Percentiles rank a stretch among this genome's conserved stretches.
Conservation (phyloP, 2,797 vertebrate species). For the Aldrovandia affinis region DNA sequence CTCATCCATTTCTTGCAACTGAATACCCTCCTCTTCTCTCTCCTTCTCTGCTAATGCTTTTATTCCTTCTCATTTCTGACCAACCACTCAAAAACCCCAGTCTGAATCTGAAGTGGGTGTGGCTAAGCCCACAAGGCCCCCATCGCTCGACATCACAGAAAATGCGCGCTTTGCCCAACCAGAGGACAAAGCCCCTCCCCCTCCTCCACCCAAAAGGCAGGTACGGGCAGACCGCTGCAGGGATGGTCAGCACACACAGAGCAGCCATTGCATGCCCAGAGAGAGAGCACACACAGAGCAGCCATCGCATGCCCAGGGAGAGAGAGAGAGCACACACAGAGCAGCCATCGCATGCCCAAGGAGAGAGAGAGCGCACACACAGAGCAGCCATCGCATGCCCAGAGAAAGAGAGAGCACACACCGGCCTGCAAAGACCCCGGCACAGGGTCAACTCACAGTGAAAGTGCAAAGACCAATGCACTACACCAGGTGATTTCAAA, state of each 20-base stretch:
- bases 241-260: too few relatives aligned
- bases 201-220: slow-evolving; percentile 81
- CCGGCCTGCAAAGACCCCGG: background rate
- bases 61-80: slow-evolving; percentile 46
- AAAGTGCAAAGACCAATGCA: background rate
- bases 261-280: background rate
- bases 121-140: slow-evolving; percentile 64
- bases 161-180: slow-evolving; percentile 74
- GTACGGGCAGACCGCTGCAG: slow-evolving; percentile 69
- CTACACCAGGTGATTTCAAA: too few relatives aligned
- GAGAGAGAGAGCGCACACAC: background rate
- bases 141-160: slow-evolving; percentile 67
- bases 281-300: background rate
- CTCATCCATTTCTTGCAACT: slow-evolving; percentile 11
- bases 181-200: slow-evolving; percentile 69
- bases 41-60: slow-evolving; percentile 37
- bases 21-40: slow-evolving; percentile 45
- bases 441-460: background rate
- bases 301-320: background rate
- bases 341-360: background rate
- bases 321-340: background rate
- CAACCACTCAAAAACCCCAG: slow-evolving; percentile 27
- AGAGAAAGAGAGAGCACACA: background rate
- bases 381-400: background rate
- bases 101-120: slow-evolving; percentile 60